A percentile compares a stretch with the other conserved stretches of the same genome.
These are phyloP conservation scores for Arremon brunneinucha DNA, from an alignment of 2,797 vertebrate species.

Conservation along the genomic window DNA sequence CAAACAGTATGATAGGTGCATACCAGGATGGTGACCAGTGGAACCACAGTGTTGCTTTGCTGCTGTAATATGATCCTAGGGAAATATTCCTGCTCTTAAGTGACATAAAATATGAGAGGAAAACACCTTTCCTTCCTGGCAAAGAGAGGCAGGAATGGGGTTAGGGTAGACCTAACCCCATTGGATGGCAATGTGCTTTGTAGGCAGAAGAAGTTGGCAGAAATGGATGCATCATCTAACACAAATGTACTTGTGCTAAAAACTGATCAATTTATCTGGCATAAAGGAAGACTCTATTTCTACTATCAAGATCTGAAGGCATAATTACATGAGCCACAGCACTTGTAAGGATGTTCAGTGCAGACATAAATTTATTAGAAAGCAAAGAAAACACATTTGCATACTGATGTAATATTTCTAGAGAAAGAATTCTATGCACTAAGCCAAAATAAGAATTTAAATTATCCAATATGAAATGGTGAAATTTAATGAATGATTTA, in stretches of 20 bases:
- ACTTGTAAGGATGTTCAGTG: slow-evolving; percentile 26
- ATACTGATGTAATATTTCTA: slow-evolving; percentile 45
- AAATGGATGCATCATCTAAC: neutral
- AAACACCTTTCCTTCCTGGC: neutral
- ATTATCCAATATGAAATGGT: slow-evolving; percentile 32
- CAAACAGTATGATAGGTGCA: neutral
- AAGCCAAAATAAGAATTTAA: slow-evolving; percentile 45
- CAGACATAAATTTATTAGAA: slow-evolving; percentile 59
- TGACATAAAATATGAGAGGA: neutral
- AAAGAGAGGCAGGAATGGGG: neutral
- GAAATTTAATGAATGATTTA: slow-evolving; percentile 59
- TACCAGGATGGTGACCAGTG: neutral
- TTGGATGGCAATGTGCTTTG: neutral
- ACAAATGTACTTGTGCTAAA: slow-evolving; percentile 23
- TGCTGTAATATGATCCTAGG: neutral
- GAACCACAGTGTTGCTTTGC: neutral
- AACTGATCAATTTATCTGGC: neutral
- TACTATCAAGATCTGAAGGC: slow-evolving; percentile 4
- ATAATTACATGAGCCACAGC: slow-evolving; percentile 54
- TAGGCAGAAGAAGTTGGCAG: neutral
- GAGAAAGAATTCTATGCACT: neutral
- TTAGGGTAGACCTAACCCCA: neutral
- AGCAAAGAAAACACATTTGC: slow-evolving; percentile 52
- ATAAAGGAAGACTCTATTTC: slow-evolving; percentile 14
- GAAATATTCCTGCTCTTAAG: neutral